These are phyloP conservation scores for Ia io DNA, from an alignment of 2,113 vertebrate species.

Conservation along the genomic window DNA sequence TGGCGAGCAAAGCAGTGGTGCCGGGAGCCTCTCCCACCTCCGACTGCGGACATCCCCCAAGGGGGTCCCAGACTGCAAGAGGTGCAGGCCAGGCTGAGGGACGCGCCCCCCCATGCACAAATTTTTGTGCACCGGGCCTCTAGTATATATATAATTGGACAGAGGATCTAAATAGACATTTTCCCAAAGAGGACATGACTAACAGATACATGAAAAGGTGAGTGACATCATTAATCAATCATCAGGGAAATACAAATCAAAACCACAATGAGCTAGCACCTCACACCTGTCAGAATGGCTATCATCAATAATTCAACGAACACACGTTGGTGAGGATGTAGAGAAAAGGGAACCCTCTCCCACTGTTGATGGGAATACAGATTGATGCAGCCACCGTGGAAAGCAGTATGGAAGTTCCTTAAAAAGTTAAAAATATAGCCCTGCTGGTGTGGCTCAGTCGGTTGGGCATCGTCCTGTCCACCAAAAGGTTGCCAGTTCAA, in stretches of 20 bases:
- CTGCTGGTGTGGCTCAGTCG: neutral
- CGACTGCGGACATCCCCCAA: too few species aligned
- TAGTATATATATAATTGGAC: too few species aligned
- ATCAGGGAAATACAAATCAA: neutral
- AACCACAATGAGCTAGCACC: neutral
- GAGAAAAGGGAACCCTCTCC: neutral
- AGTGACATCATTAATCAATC: neutral
- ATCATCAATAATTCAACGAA: neutral
- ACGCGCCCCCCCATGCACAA: too few species aligned
- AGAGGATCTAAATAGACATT: neutral
- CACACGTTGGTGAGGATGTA: neutral
- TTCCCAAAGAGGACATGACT: neutral
- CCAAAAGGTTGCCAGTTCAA: neutral
- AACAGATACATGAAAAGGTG: neutral
- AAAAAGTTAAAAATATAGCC: neutral
- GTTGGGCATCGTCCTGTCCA: neutral
- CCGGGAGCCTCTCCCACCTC: too few species aligned
- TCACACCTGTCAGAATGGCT: neutral
- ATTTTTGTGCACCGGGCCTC: too few species aligned
- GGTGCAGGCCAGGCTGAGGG: too few species aligned
- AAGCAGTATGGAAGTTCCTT: neutral
- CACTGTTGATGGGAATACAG: neutral
- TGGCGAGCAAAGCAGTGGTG: too few species aligned
- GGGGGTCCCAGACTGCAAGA: too few species aligned
- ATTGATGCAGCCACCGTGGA: neutral